Percentiles rank a stretch among this genome's conserved stretches.
These are phyloP conservation scores for Apis florea DNA, from an alignment of 1,140 invertebrate species.

Conservation along the genomic window DNA sequence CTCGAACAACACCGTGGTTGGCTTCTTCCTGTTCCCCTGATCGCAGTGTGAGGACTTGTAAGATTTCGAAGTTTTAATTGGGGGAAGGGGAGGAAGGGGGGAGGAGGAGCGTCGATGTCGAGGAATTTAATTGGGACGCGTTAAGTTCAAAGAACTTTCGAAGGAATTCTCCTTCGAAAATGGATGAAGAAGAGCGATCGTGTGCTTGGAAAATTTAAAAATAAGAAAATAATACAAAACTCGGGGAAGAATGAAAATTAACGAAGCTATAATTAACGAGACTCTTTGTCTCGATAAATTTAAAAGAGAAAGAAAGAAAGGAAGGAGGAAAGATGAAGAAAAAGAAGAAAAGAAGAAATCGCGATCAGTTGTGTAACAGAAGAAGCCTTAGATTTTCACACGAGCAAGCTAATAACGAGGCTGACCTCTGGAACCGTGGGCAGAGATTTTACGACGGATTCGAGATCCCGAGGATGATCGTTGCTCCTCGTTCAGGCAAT, in stretches of 20 bases:
- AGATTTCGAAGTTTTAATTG: constrained; percentile 7
- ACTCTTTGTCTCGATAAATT: background rate
- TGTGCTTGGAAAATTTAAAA: too few relatives aligned
- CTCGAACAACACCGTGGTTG: background rate
- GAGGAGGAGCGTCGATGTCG: background rate
- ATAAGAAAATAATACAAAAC: too few relatives aligned
- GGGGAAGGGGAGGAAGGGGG: too few relatives aligned
- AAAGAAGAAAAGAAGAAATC: background rate
- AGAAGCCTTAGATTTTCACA: constrained; percentile 35
- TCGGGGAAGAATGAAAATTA: too few relatives aligned
- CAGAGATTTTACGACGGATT: constrained; percentile 42
- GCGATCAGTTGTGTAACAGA: constrained; percentile 6
- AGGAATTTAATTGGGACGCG: background rate
- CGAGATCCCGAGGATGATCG: constrained; percentile 20
- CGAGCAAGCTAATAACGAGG: constrained; percentile 11
- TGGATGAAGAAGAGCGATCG: too few relatives aligned
- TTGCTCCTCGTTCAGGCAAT: constrained; percentile 37
- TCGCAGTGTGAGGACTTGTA: background rate
- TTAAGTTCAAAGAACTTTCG: background rate
- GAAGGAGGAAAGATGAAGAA: background rate
- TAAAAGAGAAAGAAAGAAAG: background rate
- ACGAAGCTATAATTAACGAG: background rate
- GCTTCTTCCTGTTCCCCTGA: background rate
- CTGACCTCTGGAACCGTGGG: constrained; percentile 17
- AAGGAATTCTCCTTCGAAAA: background rate